Evolutionary conservation across 2,888 invertebrate genomes (phyloP), one percentile per base, ranked within the genome.

Genomic region (Microplitis deprimator): DNA sequence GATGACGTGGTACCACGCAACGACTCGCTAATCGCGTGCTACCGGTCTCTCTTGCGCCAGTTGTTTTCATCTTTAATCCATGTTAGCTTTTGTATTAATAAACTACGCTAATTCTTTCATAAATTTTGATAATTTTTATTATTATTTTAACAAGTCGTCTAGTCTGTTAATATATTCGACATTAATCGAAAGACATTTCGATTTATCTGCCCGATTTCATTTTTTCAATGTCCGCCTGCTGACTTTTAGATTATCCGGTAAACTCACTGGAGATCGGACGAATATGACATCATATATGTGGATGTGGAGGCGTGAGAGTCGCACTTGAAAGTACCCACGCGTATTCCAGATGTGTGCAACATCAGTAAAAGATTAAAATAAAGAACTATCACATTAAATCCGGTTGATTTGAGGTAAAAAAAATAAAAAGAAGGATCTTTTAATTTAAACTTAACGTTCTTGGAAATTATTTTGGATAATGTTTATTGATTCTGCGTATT

Each of bases 1-100:
- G 84, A 87, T 85, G 86, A 86, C 84, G 84, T 83, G 85, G 82
- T 80, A 80, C 82, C 82, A 83, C 79, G 83, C 84, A 80, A 80
- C 80, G 80, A 84, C 82, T 85, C 81, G 83, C 81, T 84, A 85
- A 84, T 83, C 82, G 79, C 75, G 65, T 67, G 84, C 84, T 85
- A 84, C 86, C 81, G 83, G 80, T 82, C 74, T 75, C 77, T 80
- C 79, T 79, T 69, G 60, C 40, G 10, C n/a, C 10, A 68, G 40
- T 68, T 75, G 41, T 67, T 70, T 74, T 71, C 50, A 38, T 68
- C 29, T 75, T 70, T 69, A 73, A 76, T 76, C 29, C 50, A 38
- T 6, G 41, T 17, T 1, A 60, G 6, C 16, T 69, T 20, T 16
- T 17, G 41, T 29, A 29, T 59, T 29, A 29, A 29, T 29, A 29